These are phyloP conservation scores for Ramphastos sulfuratus DNA, from an alignment of 2,113 vertebrate species.

Conservation along the genomic window DNA sequence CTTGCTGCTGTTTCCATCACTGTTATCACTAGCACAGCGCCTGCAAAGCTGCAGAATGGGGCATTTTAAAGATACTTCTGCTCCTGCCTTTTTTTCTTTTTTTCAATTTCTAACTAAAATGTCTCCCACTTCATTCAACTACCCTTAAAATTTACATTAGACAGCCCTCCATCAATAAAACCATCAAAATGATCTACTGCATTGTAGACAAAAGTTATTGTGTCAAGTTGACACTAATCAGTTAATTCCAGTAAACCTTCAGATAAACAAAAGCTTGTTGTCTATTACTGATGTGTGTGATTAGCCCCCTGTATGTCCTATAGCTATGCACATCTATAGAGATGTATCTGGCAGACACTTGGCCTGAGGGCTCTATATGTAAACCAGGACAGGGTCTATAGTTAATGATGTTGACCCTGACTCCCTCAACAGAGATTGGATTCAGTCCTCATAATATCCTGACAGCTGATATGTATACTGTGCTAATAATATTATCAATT, in stretches of 20 bases:
- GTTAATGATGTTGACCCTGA: conserved; percentile 99
- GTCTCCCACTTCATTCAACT: conserved; percentile 69
- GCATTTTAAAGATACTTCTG: conserved; percentile 64
- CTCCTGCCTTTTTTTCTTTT: conserved; percentile 50
- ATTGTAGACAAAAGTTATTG: conserved; percentile 88
- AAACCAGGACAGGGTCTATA: conserved; percentile 83
- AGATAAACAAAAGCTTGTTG: conserved; percentile 94
- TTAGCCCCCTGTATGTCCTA: conserved; percentile 85
- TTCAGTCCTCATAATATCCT: conserved; percentile 96
- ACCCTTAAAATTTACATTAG: conserved; percentile 83
- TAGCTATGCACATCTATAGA: conserved; percentile 83
- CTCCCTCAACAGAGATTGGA: conserved; percentile 95
- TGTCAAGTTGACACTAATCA: conserved; percentile 95
- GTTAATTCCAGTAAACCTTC: conserved; percentile 98
- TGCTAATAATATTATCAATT: conserved; percentile 96
- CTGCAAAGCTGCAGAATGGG: conserved; percentile 56
- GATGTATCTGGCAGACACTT: conserved; percentile 94
- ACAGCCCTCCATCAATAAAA: conserved; percentile 90
- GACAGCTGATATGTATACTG: conserved; percentile 97
- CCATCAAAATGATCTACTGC: conserved; percentile 85
- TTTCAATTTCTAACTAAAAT: conserved; percentile 72
- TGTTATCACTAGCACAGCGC: conserved; percentile 37
- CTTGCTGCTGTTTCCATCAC: conserved; percentile 55
- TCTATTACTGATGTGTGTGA: conserved; percentile 90
- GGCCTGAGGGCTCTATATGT: conserved; percentile 88